Evolutionary conservation across 2,113 vertebrate species (phyloP), one percentile per base, ranked within the genome.

Genomic region (Heterocephalus glaber): DNA sequence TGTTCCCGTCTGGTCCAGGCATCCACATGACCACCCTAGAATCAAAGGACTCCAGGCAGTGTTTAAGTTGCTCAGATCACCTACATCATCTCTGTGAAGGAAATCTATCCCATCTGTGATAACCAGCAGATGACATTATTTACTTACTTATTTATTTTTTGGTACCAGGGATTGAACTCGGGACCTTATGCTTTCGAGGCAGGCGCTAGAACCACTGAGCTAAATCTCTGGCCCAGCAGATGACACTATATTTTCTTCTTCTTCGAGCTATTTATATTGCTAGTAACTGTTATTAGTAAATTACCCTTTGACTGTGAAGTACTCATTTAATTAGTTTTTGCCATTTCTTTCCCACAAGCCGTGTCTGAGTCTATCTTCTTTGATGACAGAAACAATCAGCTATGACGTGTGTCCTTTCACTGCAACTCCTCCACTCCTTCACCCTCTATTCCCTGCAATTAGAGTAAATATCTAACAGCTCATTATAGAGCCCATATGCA

Each of bases 241-340:
- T n/a, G n/a, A n/a, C n/a, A n/a, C n/a, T n/a, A n/a, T n/a, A n/a
- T n/a, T n/a, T n/a, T n/a, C n/a, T n/a, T 91, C 49, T 47, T 86
- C 80, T 82, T 65, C 41, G 83, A 92, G 20, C 68, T 95, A 41
- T 33, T 94, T 35, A 41, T 66, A 84, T 92, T 63, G 82, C 77
- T 56, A 65, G n/a, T 58, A 49, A 47, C 38, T 68, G 0, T 38
- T 66, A 22, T 61, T 58, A 93, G 54, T 65, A 95, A 63, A n/a
- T 41, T 66, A 30, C 22, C 65, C 54, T 76, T 79, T 88, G n/a
- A 52, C 82, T 56, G 41, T 81, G 89, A 92, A 72, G 74, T 60
- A 30, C 7, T 61, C 33, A 28, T 90, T 82, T 28, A 88, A 22
- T 72, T 33, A 49, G 19, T 79, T 92, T 80, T 66, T 89, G n/a